These are phyloP conservation scores for Pycnonotus jocosus DNA, from an alignment of 2,113 vertebrate genomes.

Conservation along the genomic window DNA sequence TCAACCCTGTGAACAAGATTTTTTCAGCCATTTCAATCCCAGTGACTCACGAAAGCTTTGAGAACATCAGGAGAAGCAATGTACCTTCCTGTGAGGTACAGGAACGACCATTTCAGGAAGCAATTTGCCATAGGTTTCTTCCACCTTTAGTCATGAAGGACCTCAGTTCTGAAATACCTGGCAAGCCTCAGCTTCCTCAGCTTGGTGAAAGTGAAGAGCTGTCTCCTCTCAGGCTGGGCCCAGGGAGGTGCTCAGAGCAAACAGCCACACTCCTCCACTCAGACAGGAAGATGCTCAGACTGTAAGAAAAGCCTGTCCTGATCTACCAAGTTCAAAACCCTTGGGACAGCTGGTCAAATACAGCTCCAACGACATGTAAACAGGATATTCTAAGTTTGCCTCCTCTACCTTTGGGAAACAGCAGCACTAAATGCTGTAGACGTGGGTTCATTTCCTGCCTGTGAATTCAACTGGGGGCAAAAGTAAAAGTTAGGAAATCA, in stretches of 20 bases:
- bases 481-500: neutral
- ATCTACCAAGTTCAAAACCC: neutral
- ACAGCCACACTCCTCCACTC: neutral
- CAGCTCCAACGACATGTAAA: neutral
- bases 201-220: neutral
- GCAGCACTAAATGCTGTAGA: neutral
- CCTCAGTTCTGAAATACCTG: neutral
- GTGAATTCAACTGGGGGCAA: neutral
- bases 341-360: neutral
- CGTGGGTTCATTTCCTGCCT: neutral
- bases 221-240: neutral
- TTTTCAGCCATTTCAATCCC: neutral
- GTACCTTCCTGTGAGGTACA: neutral
- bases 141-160: neutral
- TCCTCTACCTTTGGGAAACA: neutral
- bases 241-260: neutral
- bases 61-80: neutral
- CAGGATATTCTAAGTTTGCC: conserved; percentile 46
- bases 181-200: neutral
- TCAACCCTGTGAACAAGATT: neutral
- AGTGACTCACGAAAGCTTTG: neutral
- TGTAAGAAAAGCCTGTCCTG: neutral
- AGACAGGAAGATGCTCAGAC: neutral
- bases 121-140: neutral
- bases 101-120: neutral